phyloP scores from a whole-genome alignment of 2,888 invertebrate species.

The Lamproptera curius region DNA sequence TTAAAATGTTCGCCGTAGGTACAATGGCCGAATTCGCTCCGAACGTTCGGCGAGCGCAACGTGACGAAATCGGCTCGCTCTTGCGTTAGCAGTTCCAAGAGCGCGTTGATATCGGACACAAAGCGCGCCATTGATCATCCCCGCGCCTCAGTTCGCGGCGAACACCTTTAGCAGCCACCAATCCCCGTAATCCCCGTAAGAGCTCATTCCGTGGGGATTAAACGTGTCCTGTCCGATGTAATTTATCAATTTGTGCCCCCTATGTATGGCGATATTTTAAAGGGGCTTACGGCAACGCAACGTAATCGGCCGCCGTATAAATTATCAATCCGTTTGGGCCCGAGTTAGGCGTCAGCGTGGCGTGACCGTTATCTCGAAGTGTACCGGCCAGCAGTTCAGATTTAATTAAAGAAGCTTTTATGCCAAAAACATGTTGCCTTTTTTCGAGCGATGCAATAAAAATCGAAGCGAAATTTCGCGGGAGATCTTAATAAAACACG shows the following conservation, averaged over 20 bases:
- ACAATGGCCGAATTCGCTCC: too few species aligned
- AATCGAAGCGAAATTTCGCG: too few species aligned
- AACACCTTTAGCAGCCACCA: conserved; percentile 20
- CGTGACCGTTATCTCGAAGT: conserved; percentile 20
- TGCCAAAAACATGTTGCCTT: conserved; percentile 1
- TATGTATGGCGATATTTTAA: conserved; percentile 28
- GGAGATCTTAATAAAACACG: too few species aligned
- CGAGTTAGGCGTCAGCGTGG: conserved; percentile 12
- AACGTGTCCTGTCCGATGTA: conserved; percentile 46
- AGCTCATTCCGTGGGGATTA: conserved; percentile 61
- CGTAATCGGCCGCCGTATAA: conserved; percentile 16
- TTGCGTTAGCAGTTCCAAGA: too few species aligned
- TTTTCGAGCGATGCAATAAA: not conserved
- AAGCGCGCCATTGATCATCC: conserved; percentile 9
- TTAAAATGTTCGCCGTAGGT: too few species aligned
- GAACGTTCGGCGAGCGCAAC: too few species aligned
- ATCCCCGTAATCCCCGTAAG: conserved; percentile 55
- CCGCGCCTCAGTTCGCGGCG: conserved; percentile 18
- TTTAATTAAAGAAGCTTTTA: conserved; percentile 22
- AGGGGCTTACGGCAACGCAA: conserved; percentile 26
- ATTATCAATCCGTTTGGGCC: conserved; percentile 19
- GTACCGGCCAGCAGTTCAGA: conserved; percentile 4
- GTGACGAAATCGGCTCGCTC: not conserved
- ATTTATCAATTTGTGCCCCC: conserved; percentile 61
- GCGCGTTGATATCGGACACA: not conserved